Base-by-base conservation (phyloP, 2,113 vertebrate species). In the Burhinus bistriatus region DNA sequence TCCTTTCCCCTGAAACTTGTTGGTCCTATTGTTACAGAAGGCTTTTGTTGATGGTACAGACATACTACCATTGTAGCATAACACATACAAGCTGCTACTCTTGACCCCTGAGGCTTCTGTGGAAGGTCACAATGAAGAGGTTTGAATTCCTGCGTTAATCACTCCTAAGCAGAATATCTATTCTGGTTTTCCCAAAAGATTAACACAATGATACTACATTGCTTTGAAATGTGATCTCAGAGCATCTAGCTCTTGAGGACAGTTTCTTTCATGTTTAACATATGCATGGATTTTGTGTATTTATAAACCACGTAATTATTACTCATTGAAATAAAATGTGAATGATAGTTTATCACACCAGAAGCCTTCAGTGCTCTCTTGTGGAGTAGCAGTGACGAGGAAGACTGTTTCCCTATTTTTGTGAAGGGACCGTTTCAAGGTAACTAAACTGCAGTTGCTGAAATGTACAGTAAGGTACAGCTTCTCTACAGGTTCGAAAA, bases 191-290 rank as follows among this genome's bases (percentile, higher is more conserved):
- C 82, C 81, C 68, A 42, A 52, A 95, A 95, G 95, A 95, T 94
- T 93, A 95, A 54, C 71, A 65, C 65, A 90, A 92, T n/a, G 55
- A 73, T 88, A 69, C 32, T 2, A 6, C 20, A 1, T 66, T 65
- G 75, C 85, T 96, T 96, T 97, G 94, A 97, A 97, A 94, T 77
- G 47, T 34, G 87, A 96, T 76, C 86, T 87, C 16, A 6, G 68
- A 93, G 32, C 25, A 92, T 80, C 38, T 27, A 73, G 44, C 57
- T 82, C 66, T 90, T 30, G 25, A 49, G 58, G 55, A 81, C 14
- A 22, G 32, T 51, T 73, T 83, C 55, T 95, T 90, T 95, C 34
- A 51, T 68, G 82, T 83, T 93, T 77, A 87, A 57, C 51, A 32
- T 54, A 61, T 89, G 55, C 36, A 40, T 52, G n/a, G 38, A 69